Conservation (phyloP, 1,140 invertebrate genomes). For the Nephila pilipes region DNA sequence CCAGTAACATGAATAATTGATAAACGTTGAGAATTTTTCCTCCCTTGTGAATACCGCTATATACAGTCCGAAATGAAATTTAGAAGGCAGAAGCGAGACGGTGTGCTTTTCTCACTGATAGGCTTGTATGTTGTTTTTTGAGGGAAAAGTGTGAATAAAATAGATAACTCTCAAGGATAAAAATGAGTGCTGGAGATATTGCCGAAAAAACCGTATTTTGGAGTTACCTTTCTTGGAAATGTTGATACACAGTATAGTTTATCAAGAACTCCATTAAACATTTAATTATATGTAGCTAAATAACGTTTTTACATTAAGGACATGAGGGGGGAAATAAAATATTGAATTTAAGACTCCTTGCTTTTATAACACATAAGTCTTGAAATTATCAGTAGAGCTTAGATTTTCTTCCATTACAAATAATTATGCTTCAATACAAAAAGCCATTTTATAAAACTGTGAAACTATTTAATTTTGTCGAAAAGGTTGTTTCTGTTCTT, state of each 20-base stretch:
- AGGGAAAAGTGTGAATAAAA: slow-evolving; percentile 24
- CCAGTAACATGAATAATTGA: slow-evolving; percentile 68
- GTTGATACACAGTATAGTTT: neutral
- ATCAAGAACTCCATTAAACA: too few species aligned
- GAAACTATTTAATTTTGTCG: too few species aligned
- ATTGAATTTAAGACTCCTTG: too few species aligned
- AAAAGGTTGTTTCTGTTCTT: too few species aligned
- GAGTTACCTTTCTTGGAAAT: neutral
- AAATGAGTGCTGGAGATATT: neutral
- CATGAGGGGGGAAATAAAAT: too few species aligned
- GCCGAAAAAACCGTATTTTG: neutral
- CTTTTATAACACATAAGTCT: too few species aligned
- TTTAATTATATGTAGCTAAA: too few species aligned
- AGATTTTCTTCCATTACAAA: too few species aligned
- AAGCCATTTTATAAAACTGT: too few species aligned
- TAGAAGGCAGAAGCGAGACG: neutral
- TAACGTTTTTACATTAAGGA: too few species aligned
- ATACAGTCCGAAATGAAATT: slow-evolving; percentile 48
- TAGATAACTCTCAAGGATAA: neutral
- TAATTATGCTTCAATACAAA: too few species aligned
- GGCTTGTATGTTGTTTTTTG: neutral
- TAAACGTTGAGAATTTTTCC: slow-evolving; percentile 41
- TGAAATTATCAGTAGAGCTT: too few species aligned
- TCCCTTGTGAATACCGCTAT: slow-evolving; percentile 25
- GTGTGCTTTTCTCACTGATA: neutral